phyloP scores from a whole-genome alignment of 2,888 invertebrate species.

The Eupeodes luniger region DNA sequence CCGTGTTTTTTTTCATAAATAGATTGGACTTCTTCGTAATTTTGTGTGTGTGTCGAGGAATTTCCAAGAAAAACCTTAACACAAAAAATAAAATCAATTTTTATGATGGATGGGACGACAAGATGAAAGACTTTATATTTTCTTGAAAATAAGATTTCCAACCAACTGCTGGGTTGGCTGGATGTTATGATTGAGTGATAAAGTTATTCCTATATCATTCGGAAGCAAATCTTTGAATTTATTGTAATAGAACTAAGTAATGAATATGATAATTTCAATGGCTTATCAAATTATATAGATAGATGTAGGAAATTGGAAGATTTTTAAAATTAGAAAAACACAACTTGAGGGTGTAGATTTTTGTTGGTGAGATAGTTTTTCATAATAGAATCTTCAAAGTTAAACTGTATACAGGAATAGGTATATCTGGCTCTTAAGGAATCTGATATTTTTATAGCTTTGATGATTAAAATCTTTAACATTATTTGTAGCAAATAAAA shows the following conservation, averaged over 20 bases:
- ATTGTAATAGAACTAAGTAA: constrained; percentile 31
- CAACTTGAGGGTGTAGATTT: not conserved
- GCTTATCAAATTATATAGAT: not conserved
- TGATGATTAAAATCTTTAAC: too few species aligned
- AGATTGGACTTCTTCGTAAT: constrained; percentile 41
- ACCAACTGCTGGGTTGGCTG: not conserved
- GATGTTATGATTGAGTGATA: constrained; percentile 49
- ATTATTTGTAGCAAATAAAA: too few species aligned
- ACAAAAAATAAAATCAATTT: constrained; percentile 61
- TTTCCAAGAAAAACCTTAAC: constrained; percentile 46
- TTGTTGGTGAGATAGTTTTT: too few species aligned
- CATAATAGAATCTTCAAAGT: too few species aligned
- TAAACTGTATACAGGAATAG: too few species aligned
- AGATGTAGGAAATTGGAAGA: not conserved
- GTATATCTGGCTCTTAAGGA: too few species aligned
- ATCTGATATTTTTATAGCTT: too few species aligned
- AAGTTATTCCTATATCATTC: constrained; percentile 35
- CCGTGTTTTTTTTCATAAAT: constrained; percentile 7
- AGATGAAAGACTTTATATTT: constrained; percentile 43
- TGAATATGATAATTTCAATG: constrained; percentile 43
- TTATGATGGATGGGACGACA: constrained; percentile 61
- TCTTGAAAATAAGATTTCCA: constrained; percentile 53
- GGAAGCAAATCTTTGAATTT: constrained; percentile 27
- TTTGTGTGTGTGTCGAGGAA: constrained; percentile 1
- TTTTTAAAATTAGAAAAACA: not conserved